Conservation (phyloP, 1,140 invertebrate genomes). For the Drosophila ficusphila region DNA sequence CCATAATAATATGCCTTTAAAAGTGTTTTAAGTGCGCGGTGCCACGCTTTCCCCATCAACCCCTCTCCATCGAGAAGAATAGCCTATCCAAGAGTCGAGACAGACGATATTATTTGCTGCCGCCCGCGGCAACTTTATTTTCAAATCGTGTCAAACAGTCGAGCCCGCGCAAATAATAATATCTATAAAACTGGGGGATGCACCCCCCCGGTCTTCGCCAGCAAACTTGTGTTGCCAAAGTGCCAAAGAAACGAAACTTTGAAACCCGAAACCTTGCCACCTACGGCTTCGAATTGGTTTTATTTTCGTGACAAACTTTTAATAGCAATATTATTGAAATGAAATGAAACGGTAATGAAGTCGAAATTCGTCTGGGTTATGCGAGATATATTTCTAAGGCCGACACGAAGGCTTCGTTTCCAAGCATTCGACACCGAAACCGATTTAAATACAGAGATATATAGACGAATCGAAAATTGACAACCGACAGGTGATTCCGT, state of each 20-base stretch:
- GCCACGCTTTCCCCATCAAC: slow-evolving; percentile 48
- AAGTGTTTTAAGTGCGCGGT: slow-evolving; percentile 64
- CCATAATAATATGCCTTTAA: slow-evolving; percentile 54
- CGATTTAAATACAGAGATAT: slow-evolving; percentile 36
- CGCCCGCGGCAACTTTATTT: slow-evolving; percentile 54
- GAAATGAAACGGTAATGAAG: slow-evolving; percentile 79
- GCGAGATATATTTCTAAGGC: slow-evolving; percentile 39
- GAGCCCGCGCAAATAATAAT: slow-evolving; percentile 48
- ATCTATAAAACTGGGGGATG: slow-evolving; percentile 62
- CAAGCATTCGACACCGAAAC: slow-evolving; percentile 48
- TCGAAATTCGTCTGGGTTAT: slow-evolving; percentile 56
- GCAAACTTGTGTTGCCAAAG: slow-evolving; percentile 35
- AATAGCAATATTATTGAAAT: slow-evolving; percentile 83
- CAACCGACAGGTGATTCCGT: slow-evolving; percentile 28
- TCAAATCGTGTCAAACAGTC: slow-evolving; percentile 75
- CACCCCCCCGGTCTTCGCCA: slow-evolving; percentile 2
- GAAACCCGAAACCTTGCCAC: slow-evolving; percentile 55
- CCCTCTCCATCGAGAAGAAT: slow-evolving; percentile 6
- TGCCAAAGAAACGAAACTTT: slow-evolving; percentile 60
- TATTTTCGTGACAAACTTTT: slow-evolving; percentile 83
- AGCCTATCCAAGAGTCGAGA: slow-evolving; percentile 1
- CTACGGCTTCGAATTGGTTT: slow-evolving; percentile 61
- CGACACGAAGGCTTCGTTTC: slow-evolving; percentile 46
- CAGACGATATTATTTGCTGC: slow-evolving; percentile 50
- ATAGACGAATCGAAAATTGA: slow-evolving; percentile 15